Evolutionary conservation across 2,888 invertebrate species (phyloP), one percentile per base, ranked within the genome.

Genomic region (Synanthedon tipuliformis): DNA sequence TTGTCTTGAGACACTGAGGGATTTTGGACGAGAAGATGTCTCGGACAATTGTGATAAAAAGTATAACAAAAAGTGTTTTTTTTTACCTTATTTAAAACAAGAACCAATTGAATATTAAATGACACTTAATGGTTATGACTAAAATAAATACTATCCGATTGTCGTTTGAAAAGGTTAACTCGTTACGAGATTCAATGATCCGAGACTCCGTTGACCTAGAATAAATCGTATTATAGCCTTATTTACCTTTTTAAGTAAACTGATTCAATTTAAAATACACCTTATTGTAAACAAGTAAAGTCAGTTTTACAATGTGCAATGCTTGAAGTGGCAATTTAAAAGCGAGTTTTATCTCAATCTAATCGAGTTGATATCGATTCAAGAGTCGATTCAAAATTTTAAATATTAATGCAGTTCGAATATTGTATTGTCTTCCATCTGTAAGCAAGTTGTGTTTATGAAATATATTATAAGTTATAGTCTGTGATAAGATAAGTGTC

Each of bases 201-300:
- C 41, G 41, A 51, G 18, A 16, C 50, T 50, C 50, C 40, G 40
- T 27, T 52, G 52, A 50, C 52, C 50, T 18, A 41, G 50, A 52
- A 52, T 34, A 34, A 52, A 52, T 50, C 52, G 52, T 15, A 15
- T 52, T 49, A 52, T 23, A 50, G 15, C 40, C 52, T 41, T 52
- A 48, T 52, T 52, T 52, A 48, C 48, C 16, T 52, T 27, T 52
- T 51, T 16, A 41, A 7, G 18, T 45, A 45, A 45, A n/a, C 45
- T 45, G n/a, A 13, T 13, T 45, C 8, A 45, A 45, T 15, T 45
- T 45, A 12, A 45, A 45, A 45, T n/a, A 15, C 7, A 45, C 45
- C 15, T 45, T 45, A 45, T 45, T 45, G 45, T 45, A 12, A 4
- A 45, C n/a, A 0, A 12, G 13, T 45, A 45, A 45, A 15, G 45